phyloP scores from a whole-genome alignment of 2,888 invertebrate species.

The Synanthedon vespiformis region DNA sequence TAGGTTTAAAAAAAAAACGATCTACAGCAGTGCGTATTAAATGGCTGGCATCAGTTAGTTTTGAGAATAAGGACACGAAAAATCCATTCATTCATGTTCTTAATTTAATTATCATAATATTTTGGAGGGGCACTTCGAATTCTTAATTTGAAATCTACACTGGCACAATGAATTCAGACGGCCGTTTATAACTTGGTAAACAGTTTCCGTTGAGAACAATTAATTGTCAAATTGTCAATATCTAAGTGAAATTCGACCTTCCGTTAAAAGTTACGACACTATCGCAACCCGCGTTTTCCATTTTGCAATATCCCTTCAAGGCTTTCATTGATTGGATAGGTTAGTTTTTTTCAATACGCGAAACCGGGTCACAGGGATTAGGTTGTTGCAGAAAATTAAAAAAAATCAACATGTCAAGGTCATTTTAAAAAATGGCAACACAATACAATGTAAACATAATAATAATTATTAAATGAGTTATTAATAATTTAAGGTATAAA shows the following conservation, averaged over 20 bases:
- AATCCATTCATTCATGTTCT: no score
- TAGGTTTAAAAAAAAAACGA: no score
- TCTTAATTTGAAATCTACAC: no score
- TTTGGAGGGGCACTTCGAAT: no score
- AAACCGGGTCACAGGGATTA: conserved; percentile 17
- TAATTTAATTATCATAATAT: no score
- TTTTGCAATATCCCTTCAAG: conserved; percentile 12
- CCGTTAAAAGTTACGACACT: conserved; percentile 12
- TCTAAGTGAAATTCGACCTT: conserved; percentile 53
- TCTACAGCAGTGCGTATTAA: no score
- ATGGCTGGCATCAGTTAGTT: no score
- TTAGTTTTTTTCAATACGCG: conserved; percentile 13
- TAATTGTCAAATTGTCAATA: background rate
- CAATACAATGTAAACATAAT: no score
- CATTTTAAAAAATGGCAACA: background rate
- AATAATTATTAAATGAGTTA: no score
- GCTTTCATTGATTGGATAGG: conserved; percentile 5
- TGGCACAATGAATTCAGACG: no score
- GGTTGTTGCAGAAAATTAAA: conserved; percentile 6
- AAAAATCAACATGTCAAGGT: background rate
- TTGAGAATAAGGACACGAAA: no score
- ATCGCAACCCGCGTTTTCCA: conserved; percentile 6
- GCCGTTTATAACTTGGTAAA: background rate
- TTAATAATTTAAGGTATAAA: no score
- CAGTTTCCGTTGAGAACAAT: background rate